Base-by-base conservation (phyloP, 2,797 vertebrate species). In the Scolopax rusticola region DNA sequence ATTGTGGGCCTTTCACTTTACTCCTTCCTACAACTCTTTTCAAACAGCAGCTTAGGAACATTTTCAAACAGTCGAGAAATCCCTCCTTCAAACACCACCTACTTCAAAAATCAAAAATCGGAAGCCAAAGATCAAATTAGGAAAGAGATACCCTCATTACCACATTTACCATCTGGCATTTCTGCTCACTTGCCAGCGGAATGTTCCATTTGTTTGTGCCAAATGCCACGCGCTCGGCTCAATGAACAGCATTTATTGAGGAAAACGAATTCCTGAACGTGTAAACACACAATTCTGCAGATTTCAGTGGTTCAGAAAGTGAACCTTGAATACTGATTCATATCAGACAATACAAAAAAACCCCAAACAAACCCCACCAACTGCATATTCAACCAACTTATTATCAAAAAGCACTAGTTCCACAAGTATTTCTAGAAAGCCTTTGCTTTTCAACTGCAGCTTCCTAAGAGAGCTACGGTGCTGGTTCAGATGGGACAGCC, bases 151-250 rank as follows among this genome's bases (percentile, higher is more conserved):
- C 16, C 63, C 56, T 91, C 87, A n/a, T 92, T 77, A 77, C 12
- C 8, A 53, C 33, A 23, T 83, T 77, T 8, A 28, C 94, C 93
- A 93, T 92, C 95, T 95, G 95, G 15, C 32, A 10, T 60, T 77
- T 18, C 51, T 57, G 54, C 71, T 87, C 6, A 4, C 53, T 40
- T 76, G 95, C 90, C 95, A 96, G 79, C 0, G 1, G 95, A 90
- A 57, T 20, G 60, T 47, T 87, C 75, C 1, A 0, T 32, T 56
- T 8, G 56, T 38, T 30, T 43, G 78, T 87, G 93, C 89, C 92
- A 91, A 79, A 43, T 2, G 53, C 54, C 12, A 4, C 0, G 16
- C 2, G 5, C 88, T 38, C 28, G 16, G 43, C 86, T 70, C 78
- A 47, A 11, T 4, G 40, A 92, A 8, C 68, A 33, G 64, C 5